Evolutionary conservation across 2,888 invertebrate genomes (phyloP).

Genomic region (Thyatira batis): DNA sequence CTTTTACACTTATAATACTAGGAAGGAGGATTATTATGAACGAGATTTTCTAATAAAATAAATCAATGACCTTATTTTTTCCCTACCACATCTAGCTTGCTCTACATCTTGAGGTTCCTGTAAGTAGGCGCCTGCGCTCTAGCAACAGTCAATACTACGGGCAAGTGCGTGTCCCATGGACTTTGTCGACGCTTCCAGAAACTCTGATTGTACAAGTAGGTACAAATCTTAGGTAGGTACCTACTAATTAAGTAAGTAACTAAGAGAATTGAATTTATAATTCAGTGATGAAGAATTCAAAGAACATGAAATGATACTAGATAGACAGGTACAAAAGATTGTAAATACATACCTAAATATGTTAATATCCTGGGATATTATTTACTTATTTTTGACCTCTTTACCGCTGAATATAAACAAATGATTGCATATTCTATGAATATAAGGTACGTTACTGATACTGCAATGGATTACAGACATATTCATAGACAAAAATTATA

Average conservation of each 20-base stretch:
- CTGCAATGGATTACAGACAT: no score
- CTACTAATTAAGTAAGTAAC: neutral
- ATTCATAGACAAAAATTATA: no score
- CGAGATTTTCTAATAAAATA: neutral
- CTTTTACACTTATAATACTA: no score
- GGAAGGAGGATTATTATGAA: neutral
- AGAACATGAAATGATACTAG: no score
- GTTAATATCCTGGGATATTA: no score
- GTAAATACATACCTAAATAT: no score
- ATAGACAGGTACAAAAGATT: no score
- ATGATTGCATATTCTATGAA: no score
- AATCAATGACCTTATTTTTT: neutral
- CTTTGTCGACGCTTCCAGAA: slow-evolving; percentile 16
- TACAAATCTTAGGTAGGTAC: slow-evolving; percentile 5
- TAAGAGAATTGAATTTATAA: neutral
- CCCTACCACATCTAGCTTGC: slow-evolving; percentile 17
- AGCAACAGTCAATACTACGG: slow-evolving; percentile 68
- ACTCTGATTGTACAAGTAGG: slow-evolving; percentile 13
- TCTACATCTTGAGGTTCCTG: slow-evolving; percentile 25
- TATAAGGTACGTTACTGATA: no score
- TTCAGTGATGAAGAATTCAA: no score
- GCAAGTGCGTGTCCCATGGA: slow-evolving; percentile 28
- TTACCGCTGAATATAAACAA: no score
- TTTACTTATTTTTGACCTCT: no score
- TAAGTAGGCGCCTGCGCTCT: slow-evolving; percentile 63